Evolutionary conservation across 2,797 vertebrate genomes (phyloP).

Genomic region (Protonibea diacanthus): DNA sequence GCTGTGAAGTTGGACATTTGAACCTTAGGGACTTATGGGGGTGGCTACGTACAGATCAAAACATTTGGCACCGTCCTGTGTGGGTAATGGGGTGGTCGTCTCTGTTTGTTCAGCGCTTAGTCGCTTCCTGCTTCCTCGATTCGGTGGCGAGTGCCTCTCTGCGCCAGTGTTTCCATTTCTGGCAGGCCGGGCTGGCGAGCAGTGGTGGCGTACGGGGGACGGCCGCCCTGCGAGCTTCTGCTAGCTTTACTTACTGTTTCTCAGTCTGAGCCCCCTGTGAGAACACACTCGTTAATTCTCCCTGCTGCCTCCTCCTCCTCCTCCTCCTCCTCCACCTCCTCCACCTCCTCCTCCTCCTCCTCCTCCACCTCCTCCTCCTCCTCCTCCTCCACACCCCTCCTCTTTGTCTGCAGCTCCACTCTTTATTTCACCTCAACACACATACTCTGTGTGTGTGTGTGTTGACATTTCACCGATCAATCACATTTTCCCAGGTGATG

Average conservation of each 20-base stretch:
- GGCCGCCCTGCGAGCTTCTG: conserved; percentile 72
- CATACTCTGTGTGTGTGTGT: not conserved
- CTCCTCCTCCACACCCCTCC: conserved; percentile 34
- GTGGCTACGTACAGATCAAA: too few species aligned
- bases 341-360: conserved; percentile 31
- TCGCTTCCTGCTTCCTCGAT: conserved; percentile 53
- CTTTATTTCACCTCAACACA: conserved; percentile 2
- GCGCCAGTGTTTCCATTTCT: conserved; percentile 46
- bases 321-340: conserved; percentile 37
- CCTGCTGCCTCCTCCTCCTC: conserved; percentile 34
- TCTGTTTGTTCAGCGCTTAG: conserved; percentile 11
- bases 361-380: conserved; percentile 41
- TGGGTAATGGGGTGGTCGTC: too few species aligned
- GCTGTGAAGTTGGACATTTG: too few species aligned
- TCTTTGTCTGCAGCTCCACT: conserved; percentile 21
- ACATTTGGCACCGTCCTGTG: too few species aligned
- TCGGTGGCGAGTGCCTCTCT: too few species aligned
- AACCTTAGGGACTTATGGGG: too few species aligned
- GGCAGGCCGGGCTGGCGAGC: conserved; percentile 49
- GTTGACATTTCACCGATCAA: not conserved
- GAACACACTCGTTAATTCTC: conserved; percentile 73
- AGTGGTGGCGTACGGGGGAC: conserved; percentile 67
- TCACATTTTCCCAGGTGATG: not conserved
- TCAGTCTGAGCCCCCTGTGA: conserved; percentile 72
- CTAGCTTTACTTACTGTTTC: conserved; percentile 83